Evolutionary conservation across 1,140 invertebrate genomes (phyloP).

Genomic region (Notospermus geniculatus): DNA sequence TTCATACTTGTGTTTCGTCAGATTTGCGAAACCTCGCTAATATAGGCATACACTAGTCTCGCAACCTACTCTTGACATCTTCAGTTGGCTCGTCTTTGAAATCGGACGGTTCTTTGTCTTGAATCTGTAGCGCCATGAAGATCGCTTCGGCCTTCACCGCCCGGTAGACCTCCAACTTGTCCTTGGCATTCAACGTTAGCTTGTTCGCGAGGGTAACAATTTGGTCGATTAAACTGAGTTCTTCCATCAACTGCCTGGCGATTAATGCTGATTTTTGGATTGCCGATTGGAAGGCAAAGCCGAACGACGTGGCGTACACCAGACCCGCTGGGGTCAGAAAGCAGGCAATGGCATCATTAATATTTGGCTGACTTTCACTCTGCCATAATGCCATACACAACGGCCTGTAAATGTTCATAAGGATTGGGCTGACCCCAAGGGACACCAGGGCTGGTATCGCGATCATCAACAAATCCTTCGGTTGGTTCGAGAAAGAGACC

Average conservation of each 20-base stretch:
- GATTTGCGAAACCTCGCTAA: too few relatives aligned
- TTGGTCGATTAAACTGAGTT: conserved; percentile 11
- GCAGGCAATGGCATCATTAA: background rate
- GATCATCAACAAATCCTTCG: too few relatives aligned
- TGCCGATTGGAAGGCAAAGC: conserved; percentile 13
- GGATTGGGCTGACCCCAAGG: too few relatives aligned
- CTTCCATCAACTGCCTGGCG: background rate
- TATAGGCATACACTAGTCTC: too few relatives aligned
- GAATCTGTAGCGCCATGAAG: conserved; percentile 11
- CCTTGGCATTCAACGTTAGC: background rate
- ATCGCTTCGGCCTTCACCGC: conserved; percentile 12
- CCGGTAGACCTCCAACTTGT: background rate
- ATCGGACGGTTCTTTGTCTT: background rate
- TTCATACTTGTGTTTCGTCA: too few relatives aligned
- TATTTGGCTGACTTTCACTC: too few relatives aligned
- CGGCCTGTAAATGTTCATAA: too few relatives aligned
- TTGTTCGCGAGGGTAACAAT: conserved; percentile 11
- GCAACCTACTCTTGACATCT: conserved; percentile 10
- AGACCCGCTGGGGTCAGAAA: conserved; percentile 14
- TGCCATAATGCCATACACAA: too few relatives aligned
- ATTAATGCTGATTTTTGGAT: background rate
- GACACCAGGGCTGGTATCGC: too few relatives aligned
- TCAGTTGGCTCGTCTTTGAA: conserved; percentile 5
- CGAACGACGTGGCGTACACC: conserved; percentile 16
- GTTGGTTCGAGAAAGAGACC: too few relatives aligned